Conservation (phyloP, 2,113 vertebrate genomes). For the Festucalex cinctus region DNA sequence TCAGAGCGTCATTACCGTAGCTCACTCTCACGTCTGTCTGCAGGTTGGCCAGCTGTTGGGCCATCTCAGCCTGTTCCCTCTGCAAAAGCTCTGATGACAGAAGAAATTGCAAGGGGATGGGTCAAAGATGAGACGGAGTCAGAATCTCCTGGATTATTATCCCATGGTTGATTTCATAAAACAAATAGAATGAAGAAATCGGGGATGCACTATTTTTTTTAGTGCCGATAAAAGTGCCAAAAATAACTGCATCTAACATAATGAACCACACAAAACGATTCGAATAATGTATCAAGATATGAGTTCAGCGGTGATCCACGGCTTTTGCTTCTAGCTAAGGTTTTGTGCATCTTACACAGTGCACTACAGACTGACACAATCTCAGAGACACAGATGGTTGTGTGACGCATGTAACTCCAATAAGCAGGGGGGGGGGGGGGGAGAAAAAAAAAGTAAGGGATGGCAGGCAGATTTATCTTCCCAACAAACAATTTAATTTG, state of each 20-base stretch:
- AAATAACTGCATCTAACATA: neutral
- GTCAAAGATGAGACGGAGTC: neutral
- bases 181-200: neutral
- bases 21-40: slow-evolving; percentile 92
- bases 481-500: slow-evolving; percentile 44
- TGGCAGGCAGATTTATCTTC: slow-evolving; percentile 43
- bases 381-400: slow-evolving; percentile 64
- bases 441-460: slow-evolving; percentile 34
- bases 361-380: slow-evolving; percentile 43
- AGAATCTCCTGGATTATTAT: neutral
- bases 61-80: slow-evolving; percentile 92
- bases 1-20: slow-evolving; percentile 96
- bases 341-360: slow-evolving; percentile 9
- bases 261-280: neutral
- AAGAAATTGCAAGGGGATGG: neutral
- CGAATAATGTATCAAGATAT: neutral
- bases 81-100: slow-evolving; percentile 83
- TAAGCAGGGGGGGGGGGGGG: slow-evolving; percentile 41
- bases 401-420: slow-evolving; percentile 61
- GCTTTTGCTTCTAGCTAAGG: slow-evolving; percentile 1
- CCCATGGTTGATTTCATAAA: neutral
- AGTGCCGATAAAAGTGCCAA: too few species aligned
- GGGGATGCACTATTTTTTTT: too few species aligned
- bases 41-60: slow-evolving; percentile 90
- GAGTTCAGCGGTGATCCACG: too few species aligned